These are phyloP conservation scores for Ochropacha duplaris DNA, from an alignment of 2,888 invertebrate species.

Conservation along the genomic window DNA sequence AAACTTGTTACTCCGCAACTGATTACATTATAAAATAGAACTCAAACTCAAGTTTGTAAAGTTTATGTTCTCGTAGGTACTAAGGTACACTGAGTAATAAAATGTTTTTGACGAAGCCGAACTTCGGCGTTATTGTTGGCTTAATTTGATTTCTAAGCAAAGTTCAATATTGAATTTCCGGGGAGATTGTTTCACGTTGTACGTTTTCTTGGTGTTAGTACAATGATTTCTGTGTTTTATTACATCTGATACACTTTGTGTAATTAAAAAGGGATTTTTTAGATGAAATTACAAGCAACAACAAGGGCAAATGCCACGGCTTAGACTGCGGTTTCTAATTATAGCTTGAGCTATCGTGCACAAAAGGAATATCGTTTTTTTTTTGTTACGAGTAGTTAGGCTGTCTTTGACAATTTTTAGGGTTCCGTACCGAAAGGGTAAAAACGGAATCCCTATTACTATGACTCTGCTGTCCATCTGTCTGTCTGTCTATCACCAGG, in stretches of 20 bases:
- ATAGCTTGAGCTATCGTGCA: too few species aligned
- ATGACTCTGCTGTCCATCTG: too few species aligned
- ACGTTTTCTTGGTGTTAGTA: conserved; percentile 6
- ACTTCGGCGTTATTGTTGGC: conserved; percentile 41
- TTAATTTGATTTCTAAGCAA: conserved; percentile 50
- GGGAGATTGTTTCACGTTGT: conserved; percentile 31
- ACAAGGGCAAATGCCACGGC: too few species aligned
- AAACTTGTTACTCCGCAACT: too few species aligned
- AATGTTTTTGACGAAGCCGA: conserved; percentile 24
- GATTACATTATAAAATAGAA: not conserved
- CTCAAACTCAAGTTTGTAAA: not conserved
- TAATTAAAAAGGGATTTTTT: not conserved
- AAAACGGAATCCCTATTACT: too few species aligned
- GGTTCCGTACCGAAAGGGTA: too few species aligned
- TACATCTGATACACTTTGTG: not conserved
- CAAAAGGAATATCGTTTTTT: too few species aligned
- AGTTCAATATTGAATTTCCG: conserved; percentile 52
- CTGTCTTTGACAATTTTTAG: too few species aligned
- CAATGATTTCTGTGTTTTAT: not conserved
- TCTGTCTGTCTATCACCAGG: too few species aligned
- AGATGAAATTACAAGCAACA: too few species aligned
- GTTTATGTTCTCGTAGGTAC: not conserved
- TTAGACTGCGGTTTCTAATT: too few species aligned
- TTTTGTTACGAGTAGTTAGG: too few species aligned
- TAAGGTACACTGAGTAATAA: not conserved